Evolutionary conservation across 2,888 invertebrate genomes (phyloP).

Genomic region (Protula sp.): DNA sequence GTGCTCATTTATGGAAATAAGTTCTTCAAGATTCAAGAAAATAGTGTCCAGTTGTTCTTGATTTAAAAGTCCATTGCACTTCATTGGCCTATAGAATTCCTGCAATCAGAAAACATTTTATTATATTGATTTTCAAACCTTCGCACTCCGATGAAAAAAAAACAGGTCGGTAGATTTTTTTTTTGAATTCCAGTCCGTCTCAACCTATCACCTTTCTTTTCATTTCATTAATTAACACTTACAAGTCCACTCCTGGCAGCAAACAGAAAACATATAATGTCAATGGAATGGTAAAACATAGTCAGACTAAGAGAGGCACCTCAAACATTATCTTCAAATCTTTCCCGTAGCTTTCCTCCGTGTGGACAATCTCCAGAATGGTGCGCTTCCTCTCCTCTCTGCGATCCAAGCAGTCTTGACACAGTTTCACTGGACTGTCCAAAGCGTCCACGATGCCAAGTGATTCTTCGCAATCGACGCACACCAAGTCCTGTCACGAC

Average conservation of each 20-base stretch:
- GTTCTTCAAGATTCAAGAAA: conserved; percentile 87
- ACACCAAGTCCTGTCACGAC: not conserved
- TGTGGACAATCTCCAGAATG: conserved; percentile 89
- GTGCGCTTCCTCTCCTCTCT: conserved; percentile 88
- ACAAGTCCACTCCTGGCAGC: no score
- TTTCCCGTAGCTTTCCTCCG: conserved; percentile 89
- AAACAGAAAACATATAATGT: no score
- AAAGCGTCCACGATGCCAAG: no score
- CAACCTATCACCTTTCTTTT: no score
- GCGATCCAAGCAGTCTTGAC: conserved; percentile 81
- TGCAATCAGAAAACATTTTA: conserved; percentile 24
- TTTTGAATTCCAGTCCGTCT: no score
- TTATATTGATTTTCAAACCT: no score
- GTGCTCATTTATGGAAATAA: conserved; percentile 70
- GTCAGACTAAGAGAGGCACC: no score
- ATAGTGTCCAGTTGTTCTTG: conserved; percentile 85
- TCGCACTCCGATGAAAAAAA: no score
- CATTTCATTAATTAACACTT: no score
- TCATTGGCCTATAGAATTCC: conserved; percentile 66
- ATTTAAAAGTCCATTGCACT: conserved; percentile 83
- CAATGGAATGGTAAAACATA: no score
- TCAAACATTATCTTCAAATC: conserved; percentile 88
- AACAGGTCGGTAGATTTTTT: no score
- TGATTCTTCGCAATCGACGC: not conserved
- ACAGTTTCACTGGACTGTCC: no score